Conservation (phyloP, 1,140 invertebrate genomes). For the Stegodyphus dumicola region DNA sequence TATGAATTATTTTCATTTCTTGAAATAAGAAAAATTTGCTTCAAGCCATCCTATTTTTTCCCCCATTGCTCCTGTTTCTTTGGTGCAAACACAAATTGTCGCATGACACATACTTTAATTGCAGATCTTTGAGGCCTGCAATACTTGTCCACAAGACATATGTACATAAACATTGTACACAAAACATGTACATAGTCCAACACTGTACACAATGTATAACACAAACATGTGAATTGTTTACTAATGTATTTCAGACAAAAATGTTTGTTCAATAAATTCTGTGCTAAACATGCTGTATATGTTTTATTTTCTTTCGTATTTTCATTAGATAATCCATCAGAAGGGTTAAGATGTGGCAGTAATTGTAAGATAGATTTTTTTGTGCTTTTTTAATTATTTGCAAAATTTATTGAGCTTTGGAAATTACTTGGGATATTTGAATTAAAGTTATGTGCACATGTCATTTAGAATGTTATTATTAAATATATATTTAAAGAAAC, state of each 20-base stretch:
- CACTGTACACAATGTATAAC: slow-evolving; percentile 60
- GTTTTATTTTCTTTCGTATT: no score
- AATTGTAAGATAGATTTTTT: no score
- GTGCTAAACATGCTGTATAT: slow-evolving; percentile 25
- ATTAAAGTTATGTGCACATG: no score
- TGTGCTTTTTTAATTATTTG: no score
- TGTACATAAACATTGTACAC: slow-evolving; percentile 61
- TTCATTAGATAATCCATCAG: no score
- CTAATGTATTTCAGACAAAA: slow-evolving; percentile 34
- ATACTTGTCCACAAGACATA: slow-evolving; percentile 51
- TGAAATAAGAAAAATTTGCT: neutral
- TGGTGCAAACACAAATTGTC: neutral
- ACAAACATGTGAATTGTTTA: slow-evolving; percentile 48
- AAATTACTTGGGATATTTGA: no score
- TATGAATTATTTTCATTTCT: neutral
- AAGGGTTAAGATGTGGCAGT: no score
- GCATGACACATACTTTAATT: slow-evolving; percentile 37
- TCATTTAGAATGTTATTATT: no score
- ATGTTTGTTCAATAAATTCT: slow-evolving; percentile 55
- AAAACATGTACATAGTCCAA: slow-evolving; percentile 58
- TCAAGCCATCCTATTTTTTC: neutral
- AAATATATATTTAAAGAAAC: no score
- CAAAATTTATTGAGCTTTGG: no score
- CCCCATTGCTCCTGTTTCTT: neutral
- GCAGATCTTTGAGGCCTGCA: slow-evolving; percentile 15